Evolutionary conservation across 2,113 vertebrate species (phyloP), one percentile per base, ranked within the genome.

Genomic region (Petrocephalus microphthalmus): DNA sequence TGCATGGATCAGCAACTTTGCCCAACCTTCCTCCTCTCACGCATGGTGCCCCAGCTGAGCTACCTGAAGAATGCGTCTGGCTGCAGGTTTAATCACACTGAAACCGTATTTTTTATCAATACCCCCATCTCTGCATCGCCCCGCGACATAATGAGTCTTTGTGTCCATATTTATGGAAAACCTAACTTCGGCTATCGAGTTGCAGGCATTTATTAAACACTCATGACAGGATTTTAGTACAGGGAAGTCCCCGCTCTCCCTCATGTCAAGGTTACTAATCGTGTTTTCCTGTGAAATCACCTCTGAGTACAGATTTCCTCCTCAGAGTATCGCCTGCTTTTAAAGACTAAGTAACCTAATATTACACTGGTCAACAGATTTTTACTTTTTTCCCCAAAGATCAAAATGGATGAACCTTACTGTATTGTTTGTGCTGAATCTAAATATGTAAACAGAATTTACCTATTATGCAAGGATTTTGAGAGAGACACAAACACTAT

Each of bases 161-260:
- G 92, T 93, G 74, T 86, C 60, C 89, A 89, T 89, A 90, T 91
- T 92, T 89, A 91, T 88, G 25, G 45, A 56, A 89, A 90, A 84
- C 60, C 29, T 89, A 71, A 54, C 89, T 86, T 57, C 84, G 89
- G 86, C 90, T 93, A 87, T 94, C 91, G 52, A 87, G 92, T 94
- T 93, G 82, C 92, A 71, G 91, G 45, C 22, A 88, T 84, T 92
- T 91, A 91, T 94, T 89, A 92, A 93, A 92, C 56, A 90, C 78
- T 86, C 47, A 57, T 87, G 90, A 88, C 90, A 92, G 89, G 81
- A 88, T 56, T 74, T 89, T 49, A 29, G 25, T 84, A 49, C 84
- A 52, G 56, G 84, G 87, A 57, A 87, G 88, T 88, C 45, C 37
- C 88, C 25, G 88, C 52, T 90, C 22, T 53, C 51, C 83, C 86